Evolutionary conservation across 2,797 vertebrate species (phyloP).

Genomic region (Manis crassicaudata): DNA sequence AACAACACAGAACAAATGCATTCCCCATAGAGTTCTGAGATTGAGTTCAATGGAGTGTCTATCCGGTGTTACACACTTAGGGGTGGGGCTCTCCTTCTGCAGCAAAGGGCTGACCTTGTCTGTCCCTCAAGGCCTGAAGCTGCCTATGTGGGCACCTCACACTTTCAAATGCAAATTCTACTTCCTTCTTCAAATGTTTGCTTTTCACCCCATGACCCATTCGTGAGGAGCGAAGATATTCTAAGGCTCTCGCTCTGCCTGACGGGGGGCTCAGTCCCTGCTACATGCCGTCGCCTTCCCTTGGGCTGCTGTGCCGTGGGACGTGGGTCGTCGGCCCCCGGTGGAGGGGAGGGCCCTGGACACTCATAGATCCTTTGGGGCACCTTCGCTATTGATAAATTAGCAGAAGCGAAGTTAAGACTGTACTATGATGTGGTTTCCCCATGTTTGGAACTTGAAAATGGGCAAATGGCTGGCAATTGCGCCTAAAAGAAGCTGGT

Average conservation of each 20-base stretch:
- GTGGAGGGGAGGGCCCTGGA: background rate
- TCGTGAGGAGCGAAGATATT: background rate
- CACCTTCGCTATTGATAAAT: background rate
- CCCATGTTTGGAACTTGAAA: background rate
- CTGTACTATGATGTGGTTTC: background rate
- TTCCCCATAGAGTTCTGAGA: background rate
- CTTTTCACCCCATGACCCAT: background rate
- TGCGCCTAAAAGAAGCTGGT: background rate
- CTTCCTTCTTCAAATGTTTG: constrained; percentile 52
- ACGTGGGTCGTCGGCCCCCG: background rate
- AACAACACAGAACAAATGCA: background rate
- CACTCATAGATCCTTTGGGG: background rate
- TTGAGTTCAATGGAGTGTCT: background rate
- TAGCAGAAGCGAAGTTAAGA: background rate
- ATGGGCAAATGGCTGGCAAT: background rate
- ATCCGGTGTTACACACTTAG: background rate
- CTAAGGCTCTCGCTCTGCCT: background rate
- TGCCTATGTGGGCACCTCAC: background rate
- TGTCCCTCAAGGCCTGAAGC: background rate
- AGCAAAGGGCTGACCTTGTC: background rate
- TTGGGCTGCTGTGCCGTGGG: background rate
- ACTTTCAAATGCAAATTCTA: constrained; percentile 25
- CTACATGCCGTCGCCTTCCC: background rate
- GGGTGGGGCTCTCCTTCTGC: background rate
- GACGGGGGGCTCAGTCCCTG: background rate